Evolutionary conservation across 35 echinoderm and acorn worm genomes (phyloP).

Genomic region (Apostichopus californicus): DNA sequence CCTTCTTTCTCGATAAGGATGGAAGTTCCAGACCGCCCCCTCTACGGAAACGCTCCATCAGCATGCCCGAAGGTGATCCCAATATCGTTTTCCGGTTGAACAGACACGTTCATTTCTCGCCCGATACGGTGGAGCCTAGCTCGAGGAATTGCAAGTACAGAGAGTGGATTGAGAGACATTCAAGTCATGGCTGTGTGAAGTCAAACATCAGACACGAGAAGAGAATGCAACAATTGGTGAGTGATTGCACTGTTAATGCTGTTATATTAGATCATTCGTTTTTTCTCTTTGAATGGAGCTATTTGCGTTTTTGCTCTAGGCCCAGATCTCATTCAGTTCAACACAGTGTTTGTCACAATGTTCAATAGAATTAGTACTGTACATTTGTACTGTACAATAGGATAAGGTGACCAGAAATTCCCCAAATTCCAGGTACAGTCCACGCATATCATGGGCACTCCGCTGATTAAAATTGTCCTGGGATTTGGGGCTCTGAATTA

Average conservation of each 20-base stretch:
- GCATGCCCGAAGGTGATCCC: conserved; percentile 41
- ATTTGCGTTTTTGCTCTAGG: no score
- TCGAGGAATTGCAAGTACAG: conserved; percentile 68
- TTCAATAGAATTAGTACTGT: no score
- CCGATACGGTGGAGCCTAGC: conserved; percentile 66
- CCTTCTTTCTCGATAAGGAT: not conserved
- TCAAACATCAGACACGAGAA: conserved; percentile 67
- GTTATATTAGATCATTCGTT: no score
- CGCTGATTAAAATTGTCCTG: no score
- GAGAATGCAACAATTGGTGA: conserved; percentile 65
- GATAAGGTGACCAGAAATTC: no score
- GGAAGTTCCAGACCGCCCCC: not conserved
- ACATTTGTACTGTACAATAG: no score
- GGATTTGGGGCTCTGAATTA: no score
- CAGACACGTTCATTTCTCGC: conserved; percentile 72
- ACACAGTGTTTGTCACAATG: no score
- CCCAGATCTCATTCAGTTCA: no score
- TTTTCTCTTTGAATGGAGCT: no score
- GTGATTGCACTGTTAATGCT: not conserved
- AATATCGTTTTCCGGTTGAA: conserved; percentile 33
- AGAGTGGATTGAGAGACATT: conserved; percentile 68
- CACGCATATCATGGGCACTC: no score
- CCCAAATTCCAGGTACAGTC: no score
- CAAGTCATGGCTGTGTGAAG: not conserved
- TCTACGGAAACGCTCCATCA: conserved; percentile 32